Conservation (phyloP, 2,888 invertebrate species). For the Lasioglossum villosulum region DNA sequence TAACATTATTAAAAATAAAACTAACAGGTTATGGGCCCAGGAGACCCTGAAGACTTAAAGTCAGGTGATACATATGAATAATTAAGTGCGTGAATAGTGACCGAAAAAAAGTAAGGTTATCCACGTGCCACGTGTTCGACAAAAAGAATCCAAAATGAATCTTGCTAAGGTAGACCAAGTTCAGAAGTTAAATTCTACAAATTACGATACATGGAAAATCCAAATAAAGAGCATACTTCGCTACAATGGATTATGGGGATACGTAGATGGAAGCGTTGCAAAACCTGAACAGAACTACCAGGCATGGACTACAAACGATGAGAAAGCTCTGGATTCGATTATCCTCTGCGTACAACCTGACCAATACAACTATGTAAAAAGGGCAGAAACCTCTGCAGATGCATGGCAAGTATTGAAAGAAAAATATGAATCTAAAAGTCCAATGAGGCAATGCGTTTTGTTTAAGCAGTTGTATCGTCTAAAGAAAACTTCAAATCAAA, state of each 20-base stretch:
- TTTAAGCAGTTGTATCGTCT: slow-evolving; percentile 23
- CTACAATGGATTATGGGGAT: slow-evolving; percentile 51
- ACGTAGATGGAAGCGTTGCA: slow-evolving; percentile 27
- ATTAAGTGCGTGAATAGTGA: no score
- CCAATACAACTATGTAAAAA: no score
- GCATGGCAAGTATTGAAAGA: slow-evolving; percentile 31
- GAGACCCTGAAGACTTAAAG: no score
- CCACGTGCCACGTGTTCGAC: slow-evolving; percentile 1
- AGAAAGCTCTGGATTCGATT: no score
- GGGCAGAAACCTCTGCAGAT: no score
- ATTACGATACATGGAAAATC: slow-evolving; percentile 56
- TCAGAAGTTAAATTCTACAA: slow-evolving; percentile 48
- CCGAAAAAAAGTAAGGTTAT: slow-evolving; percentile 34
- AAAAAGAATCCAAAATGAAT: slow-evolving; percentile 23
- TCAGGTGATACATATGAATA: no score
- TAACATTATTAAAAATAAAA: no score
- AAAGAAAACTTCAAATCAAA: slow-evolving; percentile 23
- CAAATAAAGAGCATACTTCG: slow-evolving; percentile 57
- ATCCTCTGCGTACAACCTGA: no score
- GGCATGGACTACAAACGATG: no score
- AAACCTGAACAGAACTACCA: slow-evolving; percentile 31
- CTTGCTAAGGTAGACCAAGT: slow-evolving; percentile 26
- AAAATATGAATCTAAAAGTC: slow-evolving; percentile 32
- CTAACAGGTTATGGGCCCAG: no score
- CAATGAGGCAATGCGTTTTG: slow-evolving; percentile 22